Evolutionary conservation across 2,113 vertebrate genomes (phyloP).

Genomic region (Tachuris rubrigastra): DNA sequence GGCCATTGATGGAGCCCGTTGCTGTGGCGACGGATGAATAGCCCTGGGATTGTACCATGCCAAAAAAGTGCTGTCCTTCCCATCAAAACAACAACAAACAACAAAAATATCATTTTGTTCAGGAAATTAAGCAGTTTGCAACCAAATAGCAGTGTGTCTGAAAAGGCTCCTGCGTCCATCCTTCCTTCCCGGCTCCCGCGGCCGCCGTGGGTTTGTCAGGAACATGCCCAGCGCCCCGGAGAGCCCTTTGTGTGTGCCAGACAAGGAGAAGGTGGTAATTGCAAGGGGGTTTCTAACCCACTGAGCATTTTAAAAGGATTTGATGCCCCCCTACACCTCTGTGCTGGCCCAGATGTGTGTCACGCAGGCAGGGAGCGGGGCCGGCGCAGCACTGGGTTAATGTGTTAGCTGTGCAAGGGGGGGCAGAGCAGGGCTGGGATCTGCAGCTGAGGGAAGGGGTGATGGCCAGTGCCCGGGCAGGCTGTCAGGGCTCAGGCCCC

Average conservation of each 20-base stretch:
- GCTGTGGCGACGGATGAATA: constrained; percentile 68
- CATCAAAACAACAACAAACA: constrained; percentile 56
- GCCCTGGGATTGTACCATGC: constrained; percentile 49
- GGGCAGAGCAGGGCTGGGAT: neutral
- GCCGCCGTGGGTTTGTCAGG: neutral
- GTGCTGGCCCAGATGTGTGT: constrained; percentile 42
- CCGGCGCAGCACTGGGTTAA: constrained; percentile 19
- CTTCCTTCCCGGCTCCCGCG: neutral
- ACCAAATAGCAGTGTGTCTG: constrained; percentile 45
- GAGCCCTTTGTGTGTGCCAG: neutral
- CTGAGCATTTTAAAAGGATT: constrained; percentile 38
- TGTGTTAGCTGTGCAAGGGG: neutral
- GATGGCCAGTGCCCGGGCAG: neutral
- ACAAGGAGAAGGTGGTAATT: constrained; percentile 32
- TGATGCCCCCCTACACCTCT: neutral
- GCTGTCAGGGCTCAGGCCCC: neutral
- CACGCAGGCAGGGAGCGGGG: neutral
- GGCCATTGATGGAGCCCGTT: constrained; percentile 68
- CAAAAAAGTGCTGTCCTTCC: constrained; percentile 58
- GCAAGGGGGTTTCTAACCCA: constrained; percentile 52
- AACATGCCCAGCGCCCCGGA: neutral
- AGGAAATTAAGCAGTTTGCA: constrained; percentile 69
- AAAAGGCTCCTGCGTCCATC: constrained; percentile 20
- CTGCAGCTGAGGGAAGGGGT: neutral
- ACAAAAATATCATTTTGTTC: constrained; percentile 56